Conservation (phyloP, 2,888 invertebrate species). For the Strigamia transsilvanica region DNA sequence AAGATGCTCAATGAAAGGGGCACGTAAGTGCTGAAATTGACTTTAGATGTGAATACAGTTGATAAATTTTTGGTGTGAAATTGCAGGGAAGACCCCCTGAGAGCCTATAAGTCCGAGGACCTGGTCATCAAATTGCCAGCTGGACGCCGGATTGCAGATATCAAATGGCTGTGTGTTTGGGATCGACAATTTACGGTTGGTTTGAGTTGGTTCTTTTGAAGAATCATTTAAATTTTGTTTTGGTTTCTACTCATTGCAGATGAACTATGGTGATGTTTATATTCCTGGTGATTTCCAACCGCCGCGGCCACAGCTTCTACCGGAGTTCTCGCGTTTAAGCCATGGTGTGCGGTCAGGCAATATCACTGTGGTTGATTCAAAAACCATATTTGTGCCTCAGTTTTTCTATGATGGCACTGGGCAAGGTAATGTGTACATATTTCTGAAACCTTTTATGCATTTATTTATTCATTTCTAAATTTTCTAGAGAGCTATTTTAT, state of each 20-base stretch:
- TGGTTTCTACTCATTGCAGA: conserved; percentile 55
- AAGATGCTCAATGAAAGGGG: conserved; percentile 54
- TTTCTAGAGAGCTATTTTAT: conserved; percentile 55
- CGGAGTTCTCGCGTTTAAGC: conserved; percentile 48
- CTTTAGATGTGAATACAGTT: background rate
- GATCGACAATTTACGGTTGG: conserved; percentile 58
- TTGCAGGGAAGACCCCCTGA: conserved; percentile 55
- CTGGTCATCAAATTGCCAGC: conserved; percentile 58
- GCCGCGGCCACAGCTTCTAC: conserved; percentile 56
- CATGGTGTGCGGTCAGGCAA: conserved; percentile 54
- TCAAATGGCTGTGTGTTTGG: conserved; percentile 60
- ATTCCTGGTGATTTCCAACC: conserved; percentile 58
- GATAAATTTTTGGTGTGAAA: background rate
- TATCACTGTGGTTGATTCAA: conserved; percentile 54
- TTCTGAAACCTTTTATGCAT: background rate
- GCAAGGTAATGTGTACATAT: conserved; percentile 54
- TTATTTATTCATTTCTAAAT: background rate
- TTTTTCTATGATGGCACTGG: conserved; percentile 56
- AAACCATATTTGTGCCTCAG: conserved; percentile 54
- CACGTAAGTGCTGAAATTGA: background rate
- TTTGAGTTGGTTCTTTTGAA: background rate
- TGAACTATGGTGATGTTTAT: conserved; percentile 58
- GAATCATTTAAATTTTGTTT: background rate
- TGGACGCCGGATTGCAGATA: conserved; percentile 57
- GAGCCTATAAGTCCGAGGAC: conserved; percentile 58